Evolutionary conservation across 2,113 vertebrate genomes (phyloP).

Genomic region (Brevimyrus niger): DNA sequence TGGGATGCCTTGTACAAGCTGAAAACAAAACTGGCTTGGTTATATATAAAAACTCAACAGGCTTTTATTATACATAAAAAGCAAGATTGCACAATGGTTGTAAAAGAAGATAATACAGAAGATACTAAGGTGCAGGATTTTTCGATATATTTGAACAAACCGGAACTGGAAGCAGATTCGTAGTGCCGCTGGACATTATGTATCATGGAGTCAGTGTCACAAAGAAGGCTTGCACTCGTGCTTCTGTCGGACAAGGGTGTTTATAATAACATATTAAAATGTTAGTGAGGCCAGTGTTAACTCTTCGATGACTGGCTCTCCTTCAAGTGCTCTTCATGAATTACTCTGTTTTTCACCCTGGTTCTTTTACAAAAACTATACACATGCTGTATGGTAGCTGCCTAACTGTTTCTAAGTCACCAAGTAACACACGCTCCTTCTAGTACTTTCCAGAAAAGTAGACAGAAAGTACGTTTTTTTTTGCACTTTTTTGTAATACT

Average conservation of each 20-base stretch:
- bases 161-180: neutral
- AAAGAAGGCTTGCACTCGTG: neutral
- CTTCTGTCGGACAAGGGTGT: neutral
- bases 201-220: neutral
- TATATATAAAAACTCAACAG: neutral
- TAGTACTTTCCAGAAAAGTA: neutral
- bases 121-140: neutral
- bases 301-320: neutral
- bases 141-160: neutral
- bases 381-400: neutral
- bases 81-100: neutral
- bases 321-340: neutral
- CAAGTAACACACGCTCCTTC: neutral
- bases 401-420: neutral
- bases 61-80: neutral
- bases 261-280: neutral
- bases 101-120: neutral
- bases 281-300: neutral
- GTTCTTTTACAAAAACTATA: neutral
- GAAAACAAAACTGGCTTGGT: neutral
- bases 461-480: neutral
- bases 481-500: neutral
- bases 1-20: neutral
- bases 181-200: neutral
- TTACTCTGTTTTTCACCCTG: neutral